Evolutionary conservation across 2,888 invertebrate species (phyloP), one percentile per base, ranked within the genome.

Genomic region (Phyllotreta striolata): DNA sequence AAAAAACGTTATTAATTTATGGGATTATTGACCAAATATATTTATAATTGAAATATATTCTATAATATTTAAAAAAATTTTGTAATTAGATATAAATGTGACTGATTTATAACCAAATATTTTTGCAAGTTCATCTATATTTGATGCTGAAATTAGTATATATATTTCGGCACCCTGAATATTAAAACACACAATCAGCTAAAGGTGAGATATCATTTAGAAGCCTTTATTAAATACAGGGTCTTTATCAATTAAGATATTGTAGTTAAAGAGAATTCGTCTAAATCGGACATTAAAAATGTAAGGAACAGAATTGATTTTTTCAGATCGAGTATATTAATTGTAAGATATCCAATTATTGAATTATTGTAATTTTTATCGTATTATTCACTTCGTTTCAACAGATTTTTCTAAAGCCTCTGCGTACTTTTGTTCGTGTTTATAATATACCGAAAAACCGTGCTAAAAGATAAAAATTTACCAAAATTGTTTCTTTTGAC

Each of bases 161-260:
- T 24, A 24, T 54, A 68, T 69, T 70, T 68, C 67, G 66, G 70
- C 71, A 66, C 75, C 76, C 75, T 75, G 74, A 74, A 75, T 70
- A 71, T 70, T 68, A 70, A 70, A 70, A 70, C 70, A 72, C 69
- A 75, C 78, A 80, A 80, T 78, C 78, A 79, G 76, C 76, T 76
- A 76, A 77, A 75, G 70, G 77, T 76, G 75, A 77, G 73, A 75
- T 78, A 80, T 80, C 78, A 75, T 80, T 79, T 79, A 64, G 78
- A 79, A 81, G 81, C 82, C 81, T 82, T 81, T 78, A 79, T 78
- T 75, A 73, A 82, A 81, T 71, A 82, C 81, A 81, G 81, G 82
- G 82, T 81, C 80, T 78, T 80, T 77, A 79, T 79, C 78, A 78
- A 76, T 77, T 83, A 78, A 77, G 77, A 78, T 72, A 76, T 74